Conservation (phyloP, 1,140 invertebrate genomes). For the Drosophila nasuta region DNA sequence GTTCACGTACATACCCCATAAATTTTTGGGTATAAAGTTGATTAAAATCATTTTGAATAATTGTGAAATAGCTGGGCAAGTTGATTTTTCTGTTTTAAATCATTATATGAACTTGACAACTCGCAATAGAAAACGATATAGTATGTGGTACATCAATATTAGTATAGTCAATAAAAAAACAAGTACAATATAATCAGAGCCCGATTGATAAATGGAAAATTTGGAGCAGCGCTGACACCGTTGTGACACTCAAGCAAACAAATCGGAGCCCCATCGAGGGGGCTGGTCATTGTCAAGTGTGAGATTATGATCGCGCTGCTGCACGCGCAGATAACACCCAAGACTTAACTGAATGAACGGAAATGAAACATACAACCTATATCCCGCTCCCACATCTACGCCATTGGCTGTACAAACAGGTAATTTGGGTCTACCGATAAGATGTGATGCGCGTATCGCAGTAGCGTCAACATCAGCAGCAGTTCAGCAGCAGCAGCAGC, state of each 20-base stretch:
- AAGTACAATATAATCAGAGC: conserved; percentile 38
- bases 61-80: conserved; percentile 10
- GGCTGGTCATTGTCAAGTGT: conserved; percentile 45
- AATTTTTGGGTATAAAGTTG: neutral
- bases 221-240: conserved; percentile 61
- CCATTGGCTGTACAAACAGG: conserved; percentile 61
- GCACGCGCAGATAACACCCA: conserved; percentile 37
- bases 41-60: neutral
- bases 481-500: conserved; percentile 45
- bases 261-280: neutral
- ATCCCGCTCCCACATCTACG: conserved; percentile 75
- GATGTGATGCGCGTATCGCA: conserved; percentile 47
- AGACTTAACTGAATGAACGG: conserved; percentile 4
- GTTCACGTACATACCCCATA: conserved; percentile 1
- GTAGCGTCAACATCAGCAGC: conserved; percentile 44
- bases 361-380: conserved; percentile 79
- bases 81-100: neutral
- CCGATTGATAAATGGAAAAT: conserved; percentile 73
- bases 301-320: conserved; percentile 27
- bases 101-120: conserved; percentile 7
- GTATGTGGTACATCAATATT: conserved; percentile 58
- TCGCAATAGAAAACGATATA: conserved; percentile 36
- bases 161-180: conserved; percentile 41
- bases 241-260: conserved; percentile 62
- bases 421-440: conserved; percentile 46